These are phyloP conservation scores for Boulengeromyrus knoepffleri DNA, from an alignment of 2,113 vertebrate species.

Conservation along the genomic window DNA sequence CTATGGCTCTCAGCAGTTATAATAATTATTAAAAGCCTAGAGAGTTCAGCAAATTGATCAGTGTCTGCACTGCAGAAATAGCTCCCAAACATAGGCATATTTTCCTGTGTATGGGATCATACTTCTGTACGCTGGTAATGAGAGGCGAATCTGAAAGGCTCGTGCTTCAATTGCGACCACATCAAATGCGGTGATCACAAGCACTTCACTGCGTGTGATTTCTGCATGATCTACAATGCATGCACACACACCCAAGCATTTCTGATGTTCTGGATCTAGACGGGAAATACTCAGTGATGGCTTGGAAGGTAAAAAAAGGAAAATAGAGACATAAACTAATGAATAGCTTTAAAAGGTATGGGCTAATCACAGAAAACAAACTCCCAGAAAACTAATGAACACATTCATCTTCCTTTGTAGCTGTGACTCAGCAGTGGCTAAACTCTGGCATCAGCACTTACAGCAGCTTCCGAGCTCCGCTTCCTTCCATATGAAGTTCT, in stretches of 20 bases:
- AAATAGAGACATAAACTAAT: slow-evolving; percentile 59
- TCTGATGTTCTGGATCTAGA: slow-evolving; percentile 34
- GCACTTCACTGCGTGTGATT: neutral
- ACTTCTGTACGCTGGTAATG: neutral
- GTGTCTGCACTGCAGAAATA: slow-evolving; percentile 32
- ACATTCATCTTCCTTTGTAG: slow-evolving; percentile 54
- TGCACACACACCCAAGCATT: neutral
- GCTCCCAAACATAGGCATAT: slow-evolving; percentile 20
- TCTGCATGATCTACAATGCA: neutral
- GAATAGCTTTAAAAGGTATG: slow-evolving; percentile 59
- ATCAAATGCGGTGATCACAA: neutral
- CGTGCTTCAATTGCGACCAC: neutral
- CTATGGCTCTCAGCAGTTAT: slow-evolving; percentile 48
- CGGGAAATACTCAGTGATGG: slow-evolving; percentile 46
- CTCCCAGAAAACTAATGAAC: slow-evolving; percentile 50
- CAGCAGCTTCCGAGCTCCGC: slow-evolving; percentile 49
- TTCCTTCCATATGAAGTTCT: slow-evolving; percentile 44
- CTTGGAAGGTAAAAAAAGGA: slow-evolving; percentile 47
- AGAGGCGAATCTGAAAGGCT: neutral
- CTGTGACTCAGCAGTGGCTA: slow-evolving; percentile 59
- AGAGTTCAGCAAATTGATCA: slow-evolving; percentile 42
- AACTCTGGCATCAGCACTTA: slow-evolving; percentile 60
- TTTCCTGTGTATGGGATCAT: neutral
- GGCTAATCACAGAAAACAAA: slow-evolving; percentile 54
- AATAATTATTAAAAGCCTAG: slow-evolving; percentile 58